These are phyloP conservation scores for Phataginus tricuspis DNA, from an alignment of 2,797 vertebrate genomes.

Conservation along the genomic window DNA sequence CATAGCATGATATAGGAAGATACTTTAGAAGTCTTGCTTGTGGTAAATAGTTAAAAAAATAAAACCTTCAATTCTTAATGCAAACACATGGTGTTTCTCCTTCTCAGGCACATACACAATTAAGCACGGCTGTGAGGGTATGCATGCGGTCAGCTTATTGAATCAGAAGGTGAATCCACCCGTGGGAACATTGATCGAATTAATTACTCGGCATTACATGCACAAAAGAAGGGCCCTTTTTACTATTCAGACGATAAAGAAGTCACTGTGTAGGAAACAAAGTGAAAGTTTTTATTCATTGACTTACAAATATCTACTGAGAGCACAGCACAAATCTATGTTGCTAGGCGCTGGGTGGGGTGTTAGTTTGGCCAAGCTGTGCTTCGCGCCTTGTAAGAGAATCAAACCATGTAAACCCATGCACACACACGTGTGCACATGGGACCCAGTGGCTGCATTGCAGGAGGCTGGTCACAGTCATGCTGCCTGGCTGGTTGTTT, in stretches of 20 bases:
- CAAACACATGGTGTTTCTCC: not conserved
- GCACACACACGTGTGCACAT: fast-evolving
- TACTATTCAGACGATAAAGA: too few species aligned
- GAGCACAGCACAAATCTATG: fast-evolving
- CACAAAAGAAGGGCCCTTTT: not conserved
- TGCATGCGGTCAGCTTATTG: fast-evolving
- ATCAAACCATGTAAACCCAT: fast-evolving
- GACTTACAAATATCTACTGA: not conserved
- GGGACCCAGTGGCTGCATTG: not conserved
- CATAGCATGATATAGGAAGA: not conserved
- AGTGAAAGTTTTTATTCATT: not conserved
- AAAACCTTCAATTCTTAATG: not conserved
- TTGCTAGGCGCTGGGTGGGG: fast-evolving
- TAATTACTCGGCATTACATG: not conserved
- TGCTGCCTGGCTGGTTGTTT: not conserved
- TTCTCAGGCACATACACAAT: fast-evolving
- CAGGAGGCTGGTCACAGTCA: too few species aligned
- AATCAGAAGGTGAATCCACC: not conserved
- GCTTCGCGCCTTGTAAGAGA: not conserved
- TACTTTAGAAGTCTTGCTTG: fast-evolving
- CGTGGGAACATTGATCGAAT: not conserved
- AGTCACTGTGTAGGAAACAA: not conserved
- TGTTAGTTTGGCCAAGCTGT: fast-evolving
- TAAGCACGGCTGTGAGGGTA: fast-evolving
- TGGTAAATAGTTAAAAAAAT: not conserved